A percentile compares a stretch with the other conserved stretches of the same genome.
Evolutionary conservation across 2,888 invertebrate genomes (phyloP).

Genomic region (Ectropis crepuscularia): DNA sequence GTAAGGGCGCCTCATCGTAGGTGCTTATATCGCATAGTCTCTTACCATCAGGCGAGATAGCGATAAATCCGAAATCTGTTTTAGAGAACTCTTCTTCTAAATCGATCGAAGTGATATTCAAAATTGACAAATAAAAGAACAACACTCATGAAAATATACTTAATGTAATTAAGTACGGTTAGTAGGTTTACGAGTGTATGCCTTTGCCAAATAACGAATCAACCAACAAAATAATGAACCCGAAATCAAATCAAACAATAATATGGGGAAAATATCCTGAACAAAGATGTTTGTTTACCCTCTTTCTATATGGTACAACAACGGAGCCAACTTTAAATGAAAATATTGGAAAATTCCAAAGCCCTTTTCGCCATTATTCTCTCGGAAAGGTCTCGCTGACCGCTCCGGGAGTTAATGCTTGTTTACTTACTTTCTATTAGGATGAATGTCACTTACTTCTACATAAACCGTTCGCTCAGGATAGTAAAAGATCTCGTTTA

Average conservation of each 20-base stretch:
- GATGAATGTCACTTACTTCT: slow-evolving; percentile 69
- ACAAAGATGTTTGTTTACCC: slow-evolving; percentile 23
- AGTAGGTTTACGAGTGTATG: neutral
- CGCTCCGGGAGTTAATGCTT: slow-evolving; percentile 36
- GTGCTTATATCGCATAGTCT: too few relatives aligned
- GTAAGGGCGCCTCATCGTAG: too few relatives aligned
- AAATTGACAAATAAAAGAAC: neutral
- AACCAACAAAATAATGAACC: slow-evolving; percentile 1
- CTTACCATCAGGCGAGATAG: too few relatives aligned
- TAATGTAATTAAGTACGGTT: neutral
- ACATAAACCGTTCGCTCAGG: slow-evolving; percentile 72
- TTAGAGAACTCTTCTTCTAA: too few relatives aligned
- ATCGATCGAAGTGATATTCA: too few relatives aligned
- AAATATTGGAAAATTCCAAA: slow-evolving; percentile 36
- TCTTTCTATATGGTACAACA: slow-evolving; percentile 22
- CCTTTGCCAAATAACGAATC: slow-evolving; percentile 8
- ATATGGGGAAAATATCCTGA: slow-evolving; percentile 8
- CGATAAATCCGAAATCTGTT: too few relatives aligned
- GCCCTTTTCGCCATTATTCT: slow-evolving; percentile 35
- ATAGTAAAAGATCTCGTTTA: slow-evolving; percentile 63
- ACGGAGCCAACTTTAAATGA: slow-evolving; percentile 29
- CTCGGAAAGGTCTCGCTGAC: slow-evolving; percentile 31
- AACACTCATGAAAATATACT: neutral
- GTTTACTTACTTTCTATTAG: slow-evolving; percentile 54
- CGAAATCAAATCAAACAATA: slow-evolving; percentile 22